Evolutionary conservation across 2,113 vertebrate genomes (phyloP).

Genomic region (Leiothrix lutea): DNA sequence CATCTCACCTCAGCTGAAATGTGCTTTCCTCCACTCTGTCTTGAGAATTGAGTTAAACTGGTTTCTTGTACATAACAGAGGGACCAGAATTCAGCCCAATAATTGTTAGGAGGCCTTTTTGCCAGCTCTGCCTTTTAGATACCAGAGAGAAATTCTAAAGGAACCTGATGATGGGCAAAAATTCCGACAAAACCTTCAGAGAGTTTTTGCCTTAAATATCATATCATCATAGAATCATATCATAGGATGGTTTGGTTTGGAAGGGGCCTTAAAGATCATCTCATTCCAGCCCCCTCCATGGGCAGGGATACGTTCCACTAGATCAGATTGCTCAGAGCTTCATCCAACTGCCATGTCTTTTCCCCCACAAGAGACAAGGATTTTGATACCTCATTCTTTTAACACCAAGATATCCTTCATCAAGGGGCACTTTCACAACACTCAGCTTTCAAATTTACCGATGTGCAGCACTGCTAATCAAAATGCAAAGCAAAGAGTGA

Average conservation of each 20-base stretch:
- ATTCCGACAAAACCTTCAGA: background rate
- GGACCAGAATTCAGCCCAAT: background rate
- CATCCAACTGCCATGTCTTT: background rate
- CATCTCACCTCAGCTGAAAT: background rate
- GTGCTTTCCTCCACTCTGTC: background rate
- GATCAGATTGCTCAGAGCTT: background rate
- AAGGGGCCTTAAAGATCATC: background rate
- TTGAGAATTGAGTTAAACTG: background rate
- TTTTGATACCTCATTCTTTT: background rate
- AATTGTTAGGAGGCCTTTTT: background rate
- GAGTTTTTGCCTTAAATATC: background rate
- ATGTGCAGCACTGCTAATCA: background rate
- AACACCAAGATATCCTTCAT: background rate
- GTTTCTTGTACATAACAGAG: background rate
- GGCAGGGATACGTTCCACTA: background rate
- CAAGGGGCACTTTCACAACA: background rate
- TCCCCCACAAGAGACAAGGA: background rate
- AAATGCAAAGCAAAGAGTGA: background rate
- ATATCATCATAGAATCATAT: background rate
- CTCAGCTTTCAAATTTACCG: background rate
- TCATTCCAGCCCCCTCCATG: background rate
- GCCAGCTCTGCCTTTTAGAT: background rate
- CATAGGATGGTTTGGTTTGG: background rate
- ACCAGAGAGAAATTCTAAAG: background rate
- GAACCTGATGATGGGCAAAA: background rate